phyloP scores from a whole-genome alignment of 2,113 vertebrate genomes.

The Platycercus adscitus region DNA sequence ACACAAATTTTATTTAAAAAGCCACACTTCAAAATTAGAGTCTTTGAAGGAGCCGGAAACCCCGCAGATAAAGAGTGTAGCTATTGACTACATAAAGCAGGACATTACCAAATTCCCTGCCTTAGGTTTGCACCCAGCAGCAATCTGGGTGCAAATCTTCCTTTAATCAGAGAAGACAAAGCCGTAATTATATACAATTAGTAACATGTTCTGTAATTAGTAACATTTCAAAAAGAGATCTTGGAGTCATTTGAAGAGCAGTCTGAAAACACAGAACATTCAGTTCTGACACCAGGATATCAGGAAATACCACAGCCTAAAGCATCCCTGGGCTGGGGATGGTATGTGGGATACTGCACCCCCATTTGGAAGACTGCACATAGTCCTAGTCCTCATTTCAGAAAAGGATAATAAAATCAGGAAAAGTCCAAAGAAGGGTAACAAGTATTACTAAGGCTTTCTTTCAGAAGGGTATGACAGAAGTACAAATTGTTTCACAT shows the following conservation, averaged over 20 bases:
- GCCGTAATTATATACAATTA: not conserved
- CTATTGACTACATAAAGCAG: not conserved
- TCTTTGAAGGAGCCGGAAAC: not conserved
- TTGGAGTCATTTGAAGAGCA: not conserved
- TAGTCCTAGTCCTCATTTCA: not conserved
- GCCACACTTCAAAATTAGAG: not conserved
- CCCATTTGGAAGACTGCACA: not conserved
- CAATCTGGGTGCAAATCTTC: not conserved
- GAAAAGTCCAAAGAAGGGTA: not conserved
- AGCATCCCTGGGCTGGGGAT: not conserved
- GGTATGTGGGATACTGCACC: rapidly evolving
- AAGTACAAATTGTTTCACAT: not conserved
- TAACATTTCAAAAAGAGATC: not conserved
- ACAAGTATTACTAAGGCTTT: not conserved
- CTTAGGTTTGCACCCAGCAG: not conserved
- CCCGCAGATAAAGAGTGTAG: not conserved
- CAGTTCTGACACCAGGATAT: not conserved
- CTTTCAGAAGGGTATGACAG: not conserved
- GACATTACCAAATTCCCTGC: not conserved
- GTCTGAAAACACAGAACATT: not conserved
- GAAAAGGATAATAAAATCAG: not conserved
- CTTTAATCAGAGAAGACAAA: not conserved
- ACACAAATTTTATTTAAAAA: not conserved
- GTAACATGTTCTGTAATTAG: not conserved
- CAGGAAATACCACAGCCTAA: not conserved